Evolutionary conservation across 1,140 invertebrate species (phyloP), one percentile per base, ranked within the genome.

Genomic region (Bombus picipes): DNA sequence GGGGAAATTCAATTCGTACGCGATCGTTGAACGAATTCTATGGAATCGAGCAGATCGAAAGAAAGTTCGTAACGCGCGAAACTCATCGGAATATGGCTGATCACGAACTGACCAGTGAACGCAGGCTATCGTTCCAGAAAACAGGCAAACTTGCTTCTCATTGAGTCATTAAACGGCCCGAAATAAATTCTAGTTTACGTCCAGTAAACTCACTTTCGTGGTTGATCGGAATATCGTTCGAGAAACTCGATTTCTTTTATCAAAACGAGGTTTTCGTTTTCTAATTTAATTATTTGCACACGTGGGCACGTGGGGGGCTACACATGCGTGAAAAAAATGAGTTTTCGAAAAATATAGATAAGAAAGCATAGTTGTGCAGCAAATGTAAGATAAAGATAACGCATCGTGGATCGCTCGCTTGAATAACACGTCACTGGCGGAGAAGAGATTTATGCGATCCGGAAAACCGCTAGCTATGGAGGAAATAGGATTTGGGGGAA

Each of bases 21-120:
- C n/a, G 77, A 39, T 71, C 34, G 37, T 43, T 39, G 32, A 34
- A 80, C 70, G 53, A 73, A 47, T 73, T 43, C 10, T 47, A 6
- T 8, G 34, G 47, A 70, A 71, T 80, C 70, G 34, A 18, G 8
- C 28, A 28, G 77, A 25, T 66, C 32, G 57, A 74, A 82, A 82
- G 71, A 82, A 82, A 82, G 37, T 80, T 57, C 47, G 43, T 57
- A 80, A 80, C 43, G 43, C 34, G 47, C 5, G 22, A 72, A 81
- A 81, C 53, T 81, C 70, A 18, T 34, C 15, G 47, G 37, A 28
- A 81, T 34, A 73, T 43, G 22, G 68, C 9, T 62, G 70, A 47
- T 59, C 43, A 53, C 47, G 9, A 72, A 73, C 37, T 57, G 25
- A 18, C 13, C 28, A 41, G 5, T 28, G 74, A 76, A 34, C 34